These are phyloP conservation scores for Eristalis intricaria DNA, from an alignment of 2,888 invertebrate genomes.

Conservation along the genomic window DNA sequence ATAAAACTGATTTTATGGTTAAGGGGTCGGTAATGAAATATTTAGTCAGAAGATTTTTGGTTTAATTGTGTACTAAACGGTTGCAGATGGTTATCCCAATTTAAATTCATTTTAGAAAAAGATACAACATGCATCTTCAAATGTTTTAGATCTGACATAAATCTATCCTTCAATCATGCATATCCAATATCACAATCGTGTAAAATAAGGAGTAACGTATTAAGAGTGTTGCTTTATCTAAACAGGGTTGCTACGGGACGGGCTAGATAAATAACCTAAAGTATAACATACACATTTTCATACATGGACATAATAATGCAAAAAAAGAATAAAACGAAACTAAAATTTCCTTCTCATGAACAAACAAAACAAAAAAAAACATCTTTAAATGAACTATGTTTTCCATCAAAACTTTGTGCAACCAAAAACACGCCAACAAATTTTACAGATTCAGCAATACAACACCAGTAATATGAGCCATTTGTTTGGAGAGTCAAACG, in stretches of 20 bases:
- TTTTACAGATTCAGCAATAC: constrained; percentile 74
- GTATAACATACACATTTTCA: constrained; percentile 27
- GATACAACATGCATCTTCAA: background rate
- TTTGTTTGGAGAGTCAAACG: constrained; percentile 77
- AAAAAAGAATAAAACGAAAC: constrained; percentile 4
- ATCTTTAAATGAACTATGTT: constrained; percentile 52
- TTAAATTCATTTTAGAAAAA: background rate
- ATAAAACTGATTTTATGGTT: no score
- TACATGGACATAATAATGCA: constrained; percentile 15
- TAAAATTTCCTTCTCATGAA: constrained; percentile 46
- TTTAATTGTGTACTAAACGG: background rate
- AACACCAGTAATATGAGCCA: constrained; percentile 75
- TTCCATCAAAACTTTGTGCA: constrained; percentile 57
- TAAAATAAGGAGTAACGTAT: background rate
- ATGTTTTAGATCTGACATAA: no score
- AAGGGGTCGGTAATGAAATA: no score
- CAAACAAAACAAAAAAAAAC: constrained; percentile 18
- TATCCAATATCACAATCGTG: background rate
- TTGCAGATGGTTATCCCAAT: background rate
- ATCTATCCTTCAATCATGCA: background rate
- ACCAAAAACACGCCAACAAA: constrained; percentile 63
- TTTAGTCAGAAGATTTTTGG: background rate
- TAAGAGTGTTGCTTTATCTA: background rate
- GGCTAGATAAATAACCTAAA: constrained; percentile 7
- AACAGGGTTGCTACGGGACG: background rate